A percentile compares a stretch with the other conserved stretches of the same genome.
Evolutionary conservation across 2,888 invertebrate genomes (phyloP).

Genomic region (Eupelmus urozonus): DNA sequence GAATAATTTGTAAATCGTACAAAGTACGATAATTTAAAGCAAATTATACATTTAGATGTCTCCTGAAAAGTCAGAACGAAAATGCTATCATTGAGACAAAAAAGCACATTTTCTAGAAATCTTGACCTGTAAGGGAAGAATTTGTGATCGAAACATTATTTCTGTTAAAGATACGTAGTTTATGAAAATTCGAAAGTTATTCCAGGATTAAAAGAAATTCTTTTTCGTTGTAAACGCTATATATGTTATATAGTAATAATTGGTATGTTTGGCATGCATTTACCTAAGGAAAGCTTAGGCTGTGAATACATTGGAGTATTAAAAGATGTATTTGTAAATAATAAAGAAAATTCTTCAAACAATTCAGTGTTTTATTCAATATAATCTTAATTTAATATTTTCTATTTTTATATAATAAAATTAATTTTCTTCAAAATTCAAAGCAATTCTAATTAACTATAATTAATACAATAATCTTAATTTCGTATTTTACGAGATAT

Average conservation of each 20-base stretch:
- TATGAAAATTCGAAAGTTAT: constrained; percentile 34
- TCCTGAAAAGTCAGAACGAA: constrained; percentile 17
- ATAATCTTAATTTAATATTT: background rate
- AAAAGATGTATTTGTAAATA: constrained; percentile 76
- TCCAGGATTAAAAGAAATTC: constrained; percentile 36
- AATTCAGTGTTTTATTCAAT: constrained; percentile 18
- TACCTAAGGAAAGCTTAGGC: constrained; percentile 76
- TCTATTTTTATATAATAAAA: background rate
- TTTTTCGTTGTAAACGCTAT: constrained; percentile 21
- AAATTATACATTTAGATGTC: constrained; percentile 23
- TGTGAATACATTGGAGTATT: constrained; percentile 76
- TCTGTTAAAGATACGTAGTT: constrained; percentile 40
- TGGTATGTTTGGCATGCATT: constrained; percentile 68
- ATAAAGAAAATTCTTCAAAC: constrained; percentile 72
- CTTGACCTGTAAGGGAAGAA: constrained; percentile 12
- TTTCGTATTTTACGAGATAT: no score
- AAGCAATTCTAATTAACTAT: background rate
- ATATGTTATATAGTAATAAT: constrained; percentile 29
- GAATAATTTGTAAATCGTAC: constrained; percentile 6
- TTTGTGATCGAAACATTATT: constrained; percentile 27
- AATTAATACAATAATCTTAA: no score
- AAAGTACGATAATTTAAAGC: no score
- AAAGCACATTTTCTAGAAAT: constrained; percentile 14
- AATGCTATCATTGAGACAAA: background rate
- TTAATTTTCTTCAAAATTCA: background rate